A percentile compares a stretch with the other conserved stretches of the same genome.
Conservation (phyloP, 1,140 invertebrate genomes). For the Chlorops oryzae region DNA sequence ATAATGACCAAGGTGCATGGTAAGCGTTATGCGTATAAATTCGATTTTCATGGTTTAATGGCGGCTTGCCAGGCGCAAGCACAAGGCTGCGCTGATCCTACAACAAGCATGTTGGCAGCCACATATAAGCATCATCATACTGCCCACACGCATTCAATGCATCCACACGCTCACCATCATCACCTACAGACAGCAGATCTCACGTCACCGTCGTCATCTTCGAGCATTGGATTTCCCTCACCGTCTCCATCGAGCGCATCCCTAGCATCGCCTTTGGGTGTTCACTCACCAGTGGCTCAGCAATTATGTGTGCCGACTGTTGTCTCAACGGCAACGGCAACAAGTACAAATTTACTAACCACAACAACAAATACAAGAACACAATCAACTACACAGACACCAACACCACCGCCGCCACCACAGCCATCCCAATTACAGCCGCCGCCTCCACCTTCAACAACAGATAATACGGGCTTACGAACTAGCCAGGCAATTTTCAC, state of each 20-base stretch:
- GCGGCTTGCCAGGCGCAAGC: conserved; percentile 76
- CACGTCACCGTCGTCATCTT: conserved; percentile 26
- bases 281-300: conserved; percentile 34
- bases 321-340: conserved; percentile 10
- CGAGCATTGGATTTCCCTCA: conserved; percentile 41
- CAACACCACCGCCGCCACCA: conserved; percentile 4
- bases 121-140: conserved; percentile 33
- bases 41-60: conserved; percentile 81
- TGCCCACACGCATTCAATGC: conserved; percentile 34
- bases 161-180: conserved; percentile 9
- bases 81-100: conserved; percentile 47
- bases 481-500: conserved; percentile 25
- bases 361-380: not conserved
- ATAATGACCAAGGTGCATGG: conserved; percentile 94
- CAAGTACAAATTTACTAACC: conserved; percentile 15
- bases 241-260: conserved; percentile 35
- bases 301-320: no score
- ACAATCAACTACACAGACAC: not conserved
- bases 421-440: not conserved
- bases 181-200: conserved; percentile 25
- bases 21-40: conserved; percentile 88
- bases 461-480: no score
- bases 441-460: conserved; percentile 19
- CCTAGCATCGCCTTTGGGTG: conserved; percentile 45
- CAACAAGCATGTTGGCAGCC: conserved; percentile 37